Evolutionary conservation across 1,140 invertebrate genomes (phyloP).

Genomic region (Pollicipes pollicipes): DNA sequence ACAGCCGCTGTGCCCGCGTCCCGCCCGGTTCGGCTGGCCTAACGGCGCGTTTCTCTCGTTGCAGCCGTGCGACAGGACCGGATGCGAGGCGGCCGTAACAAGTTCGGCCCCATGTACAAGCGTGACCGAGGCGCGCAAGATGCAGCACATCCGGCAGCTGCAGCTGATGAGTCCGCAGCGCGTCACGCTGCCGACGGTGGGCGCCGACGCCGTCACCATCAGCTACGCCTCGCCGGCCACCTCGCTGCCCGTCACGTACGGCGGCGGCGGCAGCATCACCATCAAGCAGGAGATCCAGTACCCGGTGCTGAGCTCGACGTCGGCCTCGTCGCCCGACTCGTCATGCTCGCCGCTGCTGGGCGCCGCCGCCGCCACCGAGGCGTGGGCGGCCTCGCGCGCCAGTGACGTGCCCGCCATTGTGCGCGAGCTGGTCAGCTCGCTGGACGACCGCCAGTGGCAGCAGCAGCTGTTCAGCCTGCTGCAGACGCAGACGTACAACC

Average conservation of each 20-base stretch:
- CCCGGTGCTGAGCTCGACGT: slow-evolving; percentile 67
- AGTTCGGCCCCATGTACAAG: slow-evolving; percentile 99
- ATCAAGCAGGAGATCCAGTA: slow-evolving; percentile 94
- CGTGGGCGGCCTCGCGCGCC: slow-evolving; percentile 11
- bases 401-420: slow-evolving; percentile 52
- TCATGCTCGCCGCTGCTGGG: slow-evolving; percentile 36
- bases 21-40: no score
- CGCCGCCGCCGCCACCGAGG: slow-evolving; percentile 9
- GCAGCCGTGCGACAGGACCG: slow-evolving; percentile 94
- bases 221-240: slow-evolving; percentile 24
- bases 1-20: no score
- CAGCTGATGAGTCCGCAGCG: slow-evolving; percentile 20
- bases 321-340: slow-evolving; percentile 76
- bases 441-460: slow-evolving; percentile 91
- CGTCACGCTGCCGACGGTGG: slow-evolving; percentile 39
- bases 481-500: slow-evolving; percentile 90
- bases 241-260: slow-evolving; percentile 22
- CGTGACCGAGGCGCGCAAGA: slow-evolving; percentile 83
- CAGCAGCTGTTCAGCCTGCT: slow-evolving; percentile 68
- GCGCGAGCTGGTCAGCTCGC: slow-evolving; percentile 69
- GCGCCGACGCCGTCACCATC: slow-evolving; percentile 29
- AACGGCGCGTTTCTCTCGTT: slow-evolving; percentile 26
- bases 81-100: slow-evolving; percentile 96
- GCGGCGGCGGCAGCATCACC: slow-evolving; percentile 16
- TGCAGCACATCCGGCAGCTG: slow-evolving; percentile 79